Evolutionary conservation across 2,113 vertebrate genomes (phyloP).

Genomic region (Dipodomys merriami): DNA sequence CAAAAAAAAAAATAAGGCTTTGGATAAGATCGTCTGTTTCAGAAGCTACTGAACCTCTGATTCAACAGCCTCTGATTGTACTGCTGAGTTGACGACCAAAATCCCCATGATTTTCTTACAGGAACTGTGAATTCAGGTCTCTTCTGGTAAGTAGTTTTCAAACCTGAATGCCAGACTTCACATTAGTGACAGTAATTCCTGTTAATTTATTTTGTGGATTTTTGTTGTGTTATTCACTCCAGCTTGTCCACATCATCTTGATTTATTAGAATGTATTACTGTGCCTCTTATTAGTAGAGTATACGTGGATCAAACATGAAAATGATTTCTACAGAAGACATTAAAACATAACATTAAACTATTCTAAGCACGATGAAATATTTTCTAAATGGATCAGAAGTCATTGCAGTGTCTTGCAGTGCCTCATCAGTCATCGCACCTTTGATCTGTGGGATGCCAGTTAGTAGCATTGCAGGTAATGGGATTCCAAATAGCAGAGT

Average conservation of each 20-base stretch:
- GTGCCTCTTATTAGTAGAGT: slow-evolving; percentile 23
- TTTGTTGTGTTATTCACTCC: slow-evolving; percentile 28
- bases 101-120: background rate
- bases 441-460: slow-evolving; percentile 53
- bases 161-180: slow-evolving; percentile 3
- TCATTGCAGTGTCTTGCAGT: background rate
- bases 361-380: background rate
- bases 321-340: background rate
- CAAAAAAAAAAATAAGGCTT: background rate
- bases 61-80: too few relatives aligned
- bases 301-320: background rate
- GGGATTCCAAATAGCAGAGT: slow-evolving; percentile 33
- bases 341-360: slow-evolving; percentile 1
- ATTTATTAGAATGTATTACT: slow-evolving; percentile 35
- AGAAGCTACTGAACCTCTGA: background rate
- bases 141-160: slow-evolving; percentile 7
- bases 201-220: slow-evolving; percentile 26
- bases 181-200: background rate
- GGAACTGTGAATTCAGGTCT: background rate
- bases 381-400: slow-evolving; percentile 53
- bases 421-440: background rate
- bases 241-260: background rate
- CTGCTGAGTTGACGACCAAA: background rate
- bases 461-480: slow-evolving; percentile 23
- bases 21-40: background rate